Conservation (phyloP, 64 coral and sea anemone genomes). For the Porites australiensis region DNA sequence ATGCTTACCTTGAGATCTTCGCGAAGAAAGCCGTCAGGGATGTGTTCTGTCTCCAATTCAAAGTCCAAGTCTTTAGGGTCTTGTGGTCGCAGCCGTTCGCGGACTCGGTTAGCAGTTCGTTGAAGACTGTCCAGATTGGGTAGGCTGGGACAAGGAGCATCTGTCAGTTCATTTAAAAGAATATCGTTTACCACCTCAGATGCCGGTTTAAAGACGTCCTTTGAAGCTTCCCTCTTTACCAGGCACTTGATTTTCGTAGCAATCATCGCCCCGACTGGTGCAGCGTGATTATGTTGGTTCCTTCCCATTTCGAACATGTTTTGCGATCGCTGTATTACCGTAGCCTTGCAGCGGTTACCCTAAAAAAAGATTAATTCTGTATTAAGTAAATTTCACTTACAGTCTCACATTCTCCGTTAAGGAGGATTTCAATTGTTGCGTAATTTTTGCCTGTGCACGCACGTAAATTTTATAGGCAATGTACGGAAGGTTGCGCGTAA, state of each 20-base stretch:
- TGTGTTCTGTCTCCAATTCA: slow-evolving; percentile 21
- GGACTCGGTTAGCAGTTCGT: neutral
- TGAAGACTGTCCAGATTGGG: slow-evolving; percentile 5
- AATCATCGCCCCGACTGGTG: slow-evolving; percentile 7
- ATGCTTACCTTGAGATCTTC: slow-evolving; percentile 44
- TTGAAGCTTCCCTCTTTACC: neutral
- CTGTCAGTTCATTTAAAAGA: slow-evolving; percentile 4
- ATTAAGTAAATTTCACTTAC: neutral
- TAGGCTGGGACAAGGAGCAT: slow-evolving; percentile 19
- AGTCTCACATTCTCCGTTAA: too few relatives aligned
- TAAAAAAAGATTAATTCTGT: slow-evolving; percentile 16
- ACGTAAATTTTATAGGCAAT: too few relatives aligned
- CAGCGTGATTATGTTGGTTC: slow-evolving; percentile 32
- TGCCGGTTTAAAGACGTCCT: slow-evolving; percentile 27
- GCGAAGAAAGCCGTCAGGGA: slow-evolving; percentile 31
- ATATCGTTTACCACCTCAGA: slow-evolving; percentile 25
- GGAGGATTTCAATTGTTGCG: too few relatives aligned
- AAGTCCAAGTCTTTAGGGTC: slow-evolving; percentile 51
- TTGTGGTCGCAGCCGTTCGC: slow-evolving; percentile 35
- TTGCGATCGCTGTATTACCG: neutral
- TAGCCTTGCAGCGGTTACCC: slow-evolving; percentile 34
- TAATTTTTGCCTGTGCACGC: too few relatives aligned
- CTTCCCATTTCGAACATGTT: slow-evolving; percentile 3
- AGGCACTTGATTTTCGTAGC: slow-evolving; percentile 12
- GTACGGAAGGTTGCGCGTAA: too few relatives aligned